These are phyloP conservation scores for Clarias magur DNA, from an alignment of 2,113 vertebrate genomes.

Conservation along the genomic window DNA sequence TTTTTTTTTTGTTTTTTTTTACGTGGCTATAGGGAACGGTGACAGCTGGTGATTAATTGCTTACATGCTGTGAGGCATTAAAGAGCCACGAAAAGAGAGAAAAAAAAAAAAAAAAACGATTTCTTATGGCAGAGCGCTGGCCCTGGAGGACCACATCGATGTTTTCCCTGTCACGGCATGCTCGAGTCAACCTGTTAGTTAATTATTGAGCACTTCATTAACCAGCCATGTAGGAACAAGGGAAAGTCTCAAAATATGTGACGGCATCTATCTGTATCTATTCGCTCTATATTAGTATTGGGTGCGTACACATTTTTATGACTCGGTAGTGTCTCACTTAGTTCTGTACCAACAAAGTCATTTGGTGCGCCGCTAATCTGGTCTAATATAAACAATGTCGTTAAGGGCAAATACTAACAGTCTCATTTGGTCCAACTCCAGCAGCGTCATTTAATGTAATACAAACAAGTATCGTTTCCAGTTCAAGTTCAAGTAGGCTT, in stretches of 20 bases:
- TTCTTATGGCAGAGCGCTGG: background rate
- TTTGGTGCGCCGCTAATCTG: background rate
- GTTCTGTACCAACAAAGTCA: background rate
- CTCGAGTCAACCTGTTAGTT: background rate
- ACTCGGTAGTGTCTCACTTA: background rate
- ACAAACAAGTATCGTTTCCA: no score
- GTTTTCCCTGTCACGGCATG: background rate
- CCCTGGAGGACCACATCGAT: slow-evolving; percentile 22
- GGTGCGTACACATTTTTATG: background rate
- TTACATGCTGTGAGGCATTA: slow-evolving; percentile 48
- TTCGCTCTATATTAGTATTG: background rate
- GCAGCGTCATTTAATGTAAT: background rate
- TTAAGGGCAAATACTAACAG: background rate
- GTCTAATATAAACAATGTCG: background rate
- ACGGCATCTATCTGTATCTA: background rate
- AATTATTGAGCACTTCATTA: slow-evolving; percentile 21
- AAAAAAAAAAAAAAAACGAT: background rate
- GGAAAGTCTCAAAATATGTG: background rate
- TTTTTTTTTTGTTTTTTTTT: background rate
- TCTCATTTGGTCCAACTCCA: background rate
- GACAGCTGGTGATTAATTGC: slow-evolving; percentile 35
- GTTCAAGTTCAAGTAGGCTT: no score
- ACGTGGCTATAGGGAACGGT: slow-evolving; percentile 3
- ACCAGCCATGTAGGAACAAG: background rate
- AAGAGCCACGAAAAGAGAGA: background rate